phyloP scores from a whole-genome alignment of 1,140 invertebrate genomes.

The Spodoptera litura region DNA sequence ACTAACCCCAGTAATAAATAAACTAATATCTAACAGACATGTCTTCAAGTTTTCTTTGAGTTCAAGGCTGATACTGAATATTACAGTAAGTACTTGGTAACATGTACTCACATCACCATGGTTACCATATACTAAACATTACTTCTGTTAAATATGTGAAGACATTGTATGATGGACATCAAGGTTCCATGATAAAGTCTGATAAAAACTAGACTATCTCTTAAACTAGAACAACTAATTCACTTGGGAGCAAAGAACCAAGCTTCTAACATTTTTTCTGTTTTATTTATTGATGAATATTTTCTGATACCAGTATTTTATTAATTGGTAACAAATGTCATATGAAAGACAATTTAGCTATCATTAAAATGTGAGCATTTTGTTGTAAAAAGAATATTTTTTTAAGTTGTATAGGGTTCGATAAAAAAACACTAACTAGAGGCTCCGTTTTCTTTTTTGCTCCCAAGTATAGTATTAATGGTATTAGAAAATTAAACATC shows the following conservation, averaged over 20 bases:
- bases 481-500: neutral
- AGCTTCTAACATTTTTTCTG: no score
- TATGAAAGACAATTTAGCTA: no score
- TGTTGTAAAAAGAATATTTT: no score
- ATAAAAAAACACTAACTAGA: no score
- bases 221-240: neutral
- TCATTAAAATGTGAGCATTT: no score
- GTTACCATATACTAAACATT: constrained; percentile 4
- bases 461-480: neutral
- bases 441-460: no score
- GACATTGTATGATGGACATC: neutral
- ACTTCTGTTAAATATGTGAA: neutral
- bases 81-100: neutral
- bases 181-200: neutral
- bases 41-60: neutral
- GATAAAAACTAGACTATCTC: neutral
- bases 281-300: no score
- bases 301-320: no score
- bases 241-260: no score
- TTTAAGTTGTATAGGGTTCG: no score
- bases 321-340: no score
- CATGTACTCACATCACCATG: neutral
- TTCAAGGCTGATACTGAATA: constrained; percentile 14
- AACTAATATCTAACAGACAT: neutral
- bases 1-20: neutral